Conservation (phyloP, 2,888 invertebrate species). For the Cylindroiulus punctatus region DNA sequence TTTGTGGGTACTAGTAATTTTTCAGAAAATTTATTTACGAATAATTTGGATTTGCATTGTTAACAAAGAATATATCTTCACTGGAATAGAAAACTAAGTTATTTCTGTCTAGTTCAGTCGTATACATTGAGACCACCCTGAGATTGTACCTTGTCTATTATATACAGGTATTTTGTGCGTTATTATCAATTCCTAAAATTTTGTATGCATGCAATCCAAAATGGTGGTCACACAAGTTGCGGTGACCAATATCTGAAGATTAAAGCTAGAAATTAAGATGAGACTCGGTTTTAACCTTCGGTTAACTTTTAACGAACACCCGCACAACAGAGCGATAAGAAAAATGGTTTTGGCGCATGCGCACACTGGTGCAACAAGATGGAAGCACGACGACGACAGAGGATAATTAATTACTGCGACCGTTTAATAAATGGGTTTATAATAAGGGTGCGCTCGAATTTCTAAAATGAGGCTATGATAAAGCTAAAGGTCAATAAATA, state of each 20-base stretch:
- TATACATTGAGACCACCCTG: conserved; percentile 13
- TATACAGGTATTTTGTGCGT: background rate
- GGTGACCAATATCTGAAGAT: no score
- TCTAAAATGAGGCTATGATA: conserved; percentile 22
- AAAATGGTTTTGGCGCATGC: background rate
- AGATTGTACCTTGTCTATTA: background rate
- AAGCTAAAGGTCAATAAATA: conserved; percentile 43
- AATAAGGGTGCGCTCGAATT: conserved; percentile 35
- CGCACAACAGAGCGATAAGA: background rate
- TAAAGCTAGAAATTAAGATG: no score
- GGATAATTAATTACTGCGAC: conserved; percentile 43
- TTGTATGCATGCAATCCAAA: no score
- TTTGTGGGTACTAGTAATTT: no score
- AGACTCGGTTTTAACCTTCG: background rate
- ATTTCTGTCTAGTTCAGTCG: background rate
- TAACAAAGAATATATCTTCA: background rate
- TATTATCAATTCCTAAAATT: no score
- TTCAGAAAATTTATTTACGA: no score
- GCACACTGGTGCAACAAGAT: background rate
- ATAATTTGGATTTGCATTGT: no score
- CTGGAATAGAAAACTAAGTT: conserved; percentile 15
- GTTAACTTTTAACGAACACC: background rate
- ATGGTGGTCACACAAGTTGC: no score
- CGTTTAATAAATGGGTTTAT: conserved; percentile 40
- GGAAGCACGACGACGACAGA: conserved; percentile 7